A percentile compares a stretch with the other conserved stretches of the same genome.
Evolutionary conservation across 1,140 invertebrate genomes (phyloP).

Genomic region (Zophobas atratus): DNA sequence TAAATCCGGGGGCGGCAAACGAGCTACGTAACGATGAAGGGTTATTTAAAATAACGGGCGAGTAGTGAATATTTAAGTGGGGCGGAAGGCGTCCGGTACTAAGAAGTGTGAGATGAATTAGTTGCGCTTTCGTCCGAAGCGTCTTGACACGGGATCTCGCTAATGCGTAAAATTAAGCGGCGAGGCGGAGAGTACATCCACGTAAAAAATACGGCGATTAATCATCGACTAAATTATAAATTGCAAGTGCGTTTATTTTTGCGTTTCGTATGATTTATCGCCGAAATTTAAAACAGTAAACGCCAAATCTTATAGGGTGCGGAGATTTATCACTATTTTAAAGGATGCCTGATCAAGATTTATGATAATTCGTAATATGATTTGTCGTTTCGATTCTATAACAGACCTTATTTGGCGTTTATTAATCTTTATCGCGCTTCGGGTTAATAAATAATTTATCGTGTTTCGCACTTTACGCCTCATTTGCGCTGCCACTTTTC

Average conservation of each 20-base stretch:
- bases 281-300: slow-evolving; percentile 28
- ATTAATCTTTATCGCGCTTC: slow-evolving; percentile 22
- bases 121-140: too few relatives aligned
- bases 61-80: too few relatives aligned
- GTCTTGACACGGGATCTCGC: too few relatives aligned
- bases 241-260: not conserved
- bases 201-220: not conserved
- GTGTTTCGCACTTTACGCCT: slow-evolving; percentile 22
- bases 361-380: slow-evolving; percentile 15
- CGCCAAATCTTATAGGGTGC: not conserved
- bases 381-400: slow-evolving; percentile 16
- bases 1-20: not conserved
- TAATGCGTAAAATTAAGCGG: too few relatives aligned
- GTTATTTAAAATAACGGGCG: too few relatives aligned
- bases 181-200: not conserved
- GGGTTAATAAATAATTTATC: slow-evolving; percentile 32
- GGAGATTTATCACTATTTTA: slow-evolving; percentile 25
- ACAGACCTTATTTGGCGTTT: slow-evolving; percentile 5
- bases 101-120: too few relatives aligned
- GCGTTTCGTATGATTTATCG: slow-evolving; percentile 8
- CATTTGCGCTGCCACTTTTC: slow-evolving; percentile 21
- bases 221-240: not conserved
- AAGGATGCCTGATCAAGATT: slow-evolving; percentile 6
- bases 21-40: too few relatives aligned
- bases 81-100: too few relatives aligned